A percentile compares a stretch with the other conserved stretches of the same genome.
phyloP scores from a whole-genome alignment of 1,140 invertebrate genomes.

The Physella acuta region DNA sequence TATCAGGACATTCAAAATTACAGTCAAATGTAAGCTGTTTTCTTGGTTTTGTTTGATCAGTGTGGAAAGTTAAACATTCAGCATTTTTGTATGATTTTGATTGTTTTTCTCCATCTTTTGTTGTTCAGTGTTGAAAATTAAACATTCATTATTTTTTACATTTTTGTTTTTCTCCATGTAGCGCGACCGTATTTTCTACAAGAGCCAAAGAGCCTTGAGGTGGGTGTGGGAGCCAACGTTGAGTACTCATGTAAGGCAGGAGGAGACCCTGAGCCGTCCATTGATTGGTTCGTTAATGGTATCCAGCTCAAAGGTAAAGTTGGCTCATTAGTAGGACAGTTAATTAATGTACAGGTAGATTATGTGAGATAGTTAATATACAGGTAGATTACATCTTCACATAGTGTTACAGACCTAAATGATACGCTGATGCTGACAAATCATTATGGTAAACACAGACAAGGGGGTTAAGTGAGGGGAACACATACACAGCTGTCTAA shows the following conservation, averaged over 20 bases:
- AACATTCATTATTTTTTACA: neutral
- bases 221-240: neutral
- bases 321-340: neutral
- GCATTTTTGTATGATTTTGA: neutral
- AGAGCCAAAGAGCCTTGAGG: neutral
- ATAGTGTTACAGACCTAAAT: neutral
- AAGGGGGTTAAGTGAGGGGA: neutral
- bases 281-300: conserved; percentile 1
- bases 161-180: neutral
- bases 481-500: neutral
- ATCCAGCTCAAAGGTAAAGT: neutral
- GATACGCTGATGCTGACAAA: neutral
- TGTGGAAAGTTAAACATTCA: too few species aligned
- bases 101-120: neutral
- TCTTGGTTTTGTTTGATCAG: too few species aligned
- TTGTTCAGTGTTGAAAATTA: neutral
- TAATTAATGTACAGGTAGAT: neutral
- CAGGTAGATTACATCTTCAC: neutral
- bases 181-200: neutral
- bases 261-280: neutral
- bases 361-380: neutral
- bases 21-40: conserved; percentile 48
- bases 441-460: neutral
- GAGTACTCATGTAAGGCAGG: neutral
- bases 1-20: conserved; percentile 37